phyloP scores from a whole-genome alignment of 1,140 invertebrate genomes.

The Chymomyza costata region DNA sequence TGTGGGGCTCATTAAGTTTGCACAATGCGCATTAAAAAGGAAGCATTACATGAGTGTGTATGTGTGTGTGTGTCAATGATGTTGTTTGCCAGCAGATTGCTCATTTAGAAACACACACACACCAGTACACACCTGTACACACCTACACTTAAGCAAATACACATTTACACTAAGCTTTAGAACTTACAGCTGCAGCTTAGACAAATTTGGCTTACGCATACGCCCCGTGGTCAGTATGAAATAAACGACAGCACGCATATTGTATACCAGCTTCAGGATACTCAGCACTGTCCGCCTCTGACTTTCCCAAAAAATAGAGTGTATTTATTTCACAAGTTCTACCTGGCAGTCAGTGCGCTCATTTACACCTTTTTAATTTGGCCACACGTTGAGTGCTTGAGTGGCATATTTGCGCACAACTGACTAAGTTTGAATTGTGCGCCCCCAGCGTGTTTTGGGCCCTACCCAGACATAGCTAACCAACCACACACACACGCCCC shows the following conservation, averaged over 20 bases:
- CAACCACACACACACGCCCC: no score
- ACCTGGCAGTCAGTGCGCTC: conserved; percentile 8
- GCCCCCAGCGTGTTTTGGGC: not conserved
- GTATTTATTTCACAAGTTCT: no score
- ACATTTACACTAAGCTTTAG: not conserved
- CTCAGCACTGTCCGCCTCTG: no score
- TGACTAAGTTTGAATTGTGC: conserved; percentile 42
- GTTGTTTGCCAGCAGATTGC: conserved; percentile 9
- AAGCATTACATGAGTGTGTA: conserved; percentile 15
- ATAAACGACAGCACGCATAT: no score
- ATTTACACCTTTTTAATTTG: conserved; percentile 24
- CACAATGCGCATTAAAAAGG: conserved; percentile 17
- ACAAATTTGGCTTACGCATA: not conserved
- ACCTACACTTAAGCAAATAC: not conserved
- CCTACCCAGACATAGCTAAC: not conserved
- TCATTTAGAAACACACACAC: no score
- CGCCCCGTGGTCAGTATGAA: not conserved
- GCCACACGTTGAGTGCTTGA: conserved; percentile 34
- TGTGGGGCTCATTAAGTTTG: conserved; percentile 49
- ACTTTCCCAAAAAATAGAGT: conserved; percentile 10
- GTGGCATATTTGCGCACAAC: conserved; percentile 40
- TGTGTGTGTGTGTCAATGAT: conserved; percentile 21
- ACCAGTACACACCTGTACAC: not conserved
- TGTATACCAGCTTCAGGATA: no score
- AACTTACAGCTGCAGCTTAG: no score